Evolutionary conservation across 1,140 invertebrate genomes (phyloP), one percentile per base, ranked within the genome.

Genomic region (Aculops lycopersici): DNA sequence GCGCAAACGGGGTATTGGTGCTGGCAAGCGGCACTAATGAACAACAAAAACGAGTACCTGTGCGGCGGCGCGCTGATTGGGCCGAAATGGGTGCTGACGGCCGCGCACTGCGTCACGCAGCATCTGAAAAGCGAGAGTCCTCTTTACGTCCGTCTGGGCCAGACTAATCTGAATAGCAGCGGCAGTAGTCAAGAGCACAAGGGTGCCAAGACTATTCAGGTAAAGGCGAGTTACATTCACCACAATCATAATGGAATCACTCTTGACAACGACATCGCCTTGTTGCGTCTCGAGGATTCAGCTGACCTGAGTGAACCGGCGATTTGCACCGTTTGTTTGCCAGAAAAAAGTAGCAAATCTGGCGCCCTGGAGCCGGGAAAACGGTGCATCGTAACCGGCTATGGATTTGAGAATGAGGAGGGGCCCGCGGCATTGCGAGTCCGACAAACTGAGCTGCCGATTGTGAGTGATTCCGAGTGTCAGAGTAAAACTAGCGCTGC

Each of bases 231-330:
- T 19, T 88, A 88, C 54, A 86, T 88, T 37, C 83, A 92, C 54
- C 80, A 86, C 49, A 84, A 88, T 56, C 84, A 90, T 59, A 86
- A 92, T 55, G 80, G 75, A 45, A 78, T 86, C 56, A 90, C 83
- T 0, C 59, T 92, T 44, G 81, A 90, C 53, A 88, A 90, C 51
- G 84, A 46, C 36, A 86, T 94, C 46, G 86, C 84, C 0, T 54
- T 94, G 8, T 59, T 94, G 4, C 88, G 86, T 54, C 65, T 94
- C 4, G 70, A 80, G 47, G 74, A 74, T 0, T 78, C 86, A 0
- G 79, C 76, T 0, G 74, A 81, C 54, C 64, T 90, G 2, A 74
- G 70, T 45, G 72, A 74, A 54, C n/a, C n/a, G n/a, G 75, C 71
- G 20, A 72, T 79, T 13, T 74, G 74, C 43, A 53, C 75, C 31